A percentile compares a stretch with the other conserved stretches of the same genome.
Evolutionary conservation across 2,888 invertebrate species (phyloP).

Genomic region (Corbicula japonica): DNA sequence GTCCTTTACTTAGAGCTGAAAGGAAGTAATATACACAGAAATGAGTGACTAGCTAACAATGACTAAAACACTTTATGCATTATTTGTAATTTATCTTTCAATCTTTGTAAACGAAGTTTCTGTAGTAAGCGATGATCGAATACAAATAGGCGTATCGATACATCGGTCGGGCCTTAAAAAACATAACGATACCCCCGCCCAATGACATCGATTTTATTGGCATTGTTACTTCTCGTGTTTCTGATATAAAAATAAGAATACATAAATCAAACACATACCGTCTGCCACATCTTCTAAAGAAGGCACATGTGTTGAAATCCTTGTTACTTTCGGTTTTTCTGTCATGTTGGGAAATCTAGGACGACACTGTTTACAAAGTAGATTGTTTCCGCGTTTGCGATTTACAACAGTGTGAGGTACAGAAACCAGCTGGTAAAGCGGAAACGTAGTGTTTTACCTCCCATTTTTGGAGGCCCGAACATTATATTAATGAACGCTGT

Average conservation of each 20-base stretch:
- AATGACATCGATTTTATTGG: too few species aligned
- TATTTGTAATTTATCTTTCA: not conserved
- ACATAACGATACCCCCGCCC: not conserved
- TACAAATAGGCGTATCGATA: not conserved
- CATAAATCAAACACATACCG: slow-evolving; percentile 52
- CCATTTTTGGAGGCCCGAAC: slow-evolving; percentile 8
- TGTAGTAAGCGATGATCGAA: not conserved
- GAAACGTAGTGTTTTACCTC: not conserved
- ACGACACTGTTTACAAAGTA: slow-evolving; percentile 7
- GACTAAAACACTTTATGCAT: not conserved
- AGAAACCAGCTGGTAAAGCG: not conserved
- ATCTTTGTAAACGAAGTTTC: not conserved
- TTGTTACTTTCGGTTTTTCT: slow-evolving; percentile 56
- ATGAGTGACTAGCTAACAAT: not conserved
- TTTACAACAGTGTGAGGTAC: not conserved
- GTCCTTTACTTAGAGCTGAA: slow-evolving; percentile 91
- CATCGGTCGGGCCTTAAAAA: too few species aligned
- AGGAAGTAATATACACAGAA: not conserved
- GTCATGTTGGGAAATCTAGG: slow-evolving; percentile 29
- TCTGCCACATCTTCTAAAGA: slow-evolving; percentile 67
- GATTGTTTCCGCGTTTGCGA: not conserved
- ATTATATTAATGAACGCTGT: not conserved
- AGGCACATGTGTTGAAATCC: slow-evolving; percentile 68
- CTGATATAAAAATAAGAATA: not conserved
- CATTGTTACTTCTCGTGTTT: not conserved